A percentile compares a stretch with the other conserved stretches of the same genome.
Conservation (phyloP, 2,797 vertebrate species). For the Sebastes iracundus region DNA sequence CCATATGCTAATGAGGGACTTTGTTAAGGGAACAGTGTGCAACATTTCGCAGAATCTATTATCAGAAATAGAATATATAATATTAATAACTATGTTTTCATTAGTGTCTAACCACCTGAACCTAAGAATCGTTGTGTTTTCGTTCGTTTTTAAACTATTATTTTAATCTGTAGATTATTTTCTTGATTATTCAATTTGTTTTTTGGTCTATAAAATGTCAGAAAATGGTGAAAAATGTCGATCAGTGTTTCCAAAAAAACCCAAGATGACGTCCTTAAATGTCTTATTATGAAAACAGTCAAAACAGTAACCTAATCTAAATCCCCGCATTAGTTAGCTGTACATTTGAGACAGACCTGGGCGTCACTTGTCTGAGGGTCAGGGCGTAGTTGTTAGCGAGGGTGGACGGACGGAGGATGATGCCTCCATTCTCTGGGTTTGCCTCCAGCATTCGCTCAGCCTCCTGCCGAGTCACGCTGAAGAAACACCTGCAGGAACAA, state of each 20-base stretch:
- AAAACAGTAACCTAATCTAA: neutral
- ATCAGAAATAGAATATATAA: too few relatives aligned
- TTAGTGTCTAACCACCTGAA: too few relatives aligned
- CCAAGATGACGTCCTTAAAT: neutral
- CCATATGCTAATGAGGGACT: neutral
- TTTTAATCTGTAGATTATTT: neutral
- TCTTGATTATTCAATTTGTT: neutral
- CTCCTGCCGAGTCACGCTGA: slow-evolving; percentile 79
- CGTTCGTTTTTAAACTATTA: too few relatives aligned
- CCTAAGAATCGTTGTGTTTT: too few relatives aligned
- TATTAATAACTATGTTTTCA: too few relatives aligned
- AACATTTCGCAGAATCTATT: too few relatives aligned
- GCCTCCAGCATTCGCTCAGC: slow-evolving; percentile 81
- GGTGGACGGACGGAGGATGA: slow-evolving; percentile 86
- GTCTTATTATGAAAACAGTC: too few relatives aligned
- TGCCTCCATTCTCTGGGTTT: slow-evolving; percentile 78
- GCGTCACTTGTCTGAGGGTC: slow-evolving; percentile 68
- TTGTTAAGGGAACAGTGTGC: neutral
- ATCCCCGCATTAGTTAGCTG: neutral
- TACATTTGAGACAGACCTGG: slow-evolving; percentile 53
- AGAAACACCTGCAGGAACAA: slow-evolving; percentile 67
- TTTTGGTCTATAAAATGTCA: neutral
- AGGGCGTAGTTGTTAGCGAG: slow-evolving; percentile 81
- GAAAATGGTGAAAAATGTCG: neutral
- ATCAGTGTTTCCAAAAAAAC: neutral